phyloP scores from a whole-genome alignment of 2,797 vertebrate species.

The Ctenopoma kingsleyae region DNA sequence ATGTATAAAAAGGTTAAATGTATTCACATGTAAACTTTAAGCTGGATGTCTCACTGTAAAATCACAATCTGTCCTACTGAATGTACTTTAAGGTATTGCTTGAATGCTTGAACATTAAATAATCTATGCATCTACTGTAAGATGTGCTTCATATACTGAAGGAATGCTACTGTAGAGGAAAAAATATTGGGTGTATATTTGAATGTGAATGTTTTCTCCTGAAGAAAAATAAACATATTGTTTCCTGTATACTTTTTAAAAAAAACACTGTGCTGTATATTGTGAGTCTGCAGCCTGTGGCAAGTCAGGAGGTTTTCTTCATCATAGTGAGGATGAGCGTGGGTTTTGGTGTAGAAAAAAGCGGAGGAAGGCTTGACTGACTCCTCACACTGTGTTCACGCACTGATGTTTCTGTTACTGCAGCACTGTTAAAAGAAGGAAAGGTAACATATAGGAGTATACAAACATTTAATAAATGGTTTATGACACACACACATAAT shows the following conservation, averaged over 20 bases:
- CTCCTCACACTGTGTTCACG: not conserved
- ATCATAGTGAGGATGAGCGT: constrained; percentile 44
- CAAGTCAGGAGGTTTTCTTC: constrained; percentile 28
- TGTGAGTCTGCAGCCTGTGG: not conserved
- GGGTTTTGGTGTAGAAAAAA: constrained; percentile 20
- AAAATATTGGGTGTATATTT: constrained; percentile 33
- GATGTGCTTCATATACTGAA: constrained; percentile 28
- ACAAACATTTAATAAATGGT: not conserved
- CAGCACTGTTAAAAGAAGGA: constrained; percentile 31
- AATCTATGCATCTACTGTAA: constrained; percentile 46
- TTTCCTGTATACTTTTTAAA: constrained; percentile 25
- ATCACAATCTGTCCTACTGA: constrained; percentile 43
- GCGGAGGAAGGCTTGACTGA: constrained; percentile 11
- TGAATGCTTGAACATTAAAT: constrained; percentile 55
- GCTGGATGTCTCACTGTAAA: constrained; percentile 27
- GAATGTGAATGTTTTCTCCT: constrained; percentile 43
- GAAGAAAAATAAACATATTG: constrained; percentile 53
- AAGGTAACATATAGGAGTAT: not conserved
- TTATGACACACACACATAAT: not conserved
- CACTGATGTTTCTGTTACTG: not conserved
- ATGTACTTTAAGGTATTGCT: constrained; percentile 51
- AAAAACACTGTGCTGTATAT: not conserved
- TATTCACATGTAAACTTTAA: constrained; percentile 12
- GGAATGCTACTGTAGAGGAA: constrained; percentile 34
- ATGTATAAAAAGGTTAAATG: constrained; percentile 17